Conservation (phyloP, 1,140 invertebrate genomes). For the Asobara japonica region DNA sequence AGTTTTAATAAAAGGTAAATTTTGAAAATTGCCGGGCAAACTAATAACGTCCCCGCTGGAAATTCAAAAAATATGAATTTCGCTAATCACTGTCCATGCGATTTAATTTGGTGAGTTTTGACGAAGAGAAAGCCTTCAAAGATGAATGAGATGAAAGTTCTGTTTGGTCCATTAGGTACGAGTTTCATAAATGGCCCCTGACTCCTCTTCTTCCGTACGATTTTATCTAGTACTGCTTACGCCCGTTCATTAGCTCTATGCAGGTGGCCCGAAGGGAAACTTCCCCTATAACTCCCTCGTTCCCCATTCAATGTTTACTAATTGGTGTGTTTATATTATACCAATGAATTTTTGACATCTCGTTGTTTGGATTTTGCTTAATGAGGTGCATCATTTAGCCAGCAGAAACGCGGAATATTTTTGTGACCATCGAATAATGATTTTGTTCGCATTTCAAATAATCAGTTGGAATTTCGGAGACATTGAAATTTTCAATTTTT, state of each 20-base stretch:
- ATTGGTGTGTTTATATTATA: neutral
- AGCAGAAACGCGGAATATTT: neutral
- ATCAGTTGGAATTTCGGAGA: too few relatives aligned
- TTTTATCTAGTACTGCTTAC: slow-evolving; percentile 28
- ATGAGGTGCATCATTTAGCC: neutral
- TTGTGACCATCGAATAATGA: neutral
- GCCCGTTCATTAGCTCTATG: slow-evolving; percentile 36
- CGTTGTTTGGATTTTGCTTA: neutral
- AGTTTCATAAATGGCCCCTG: neutral
- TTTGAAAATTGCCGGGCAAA: too few relatives aligned
- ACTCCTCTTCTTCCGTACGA: neutral
- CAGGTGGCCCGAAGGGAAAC: slow-evolving; percentile 33
- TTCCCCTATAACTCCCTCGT: neutral
- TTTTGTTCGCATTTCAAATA: too few relatives aligned
- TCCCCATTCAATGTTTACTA: neutral
- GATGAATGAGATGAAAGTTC: too few relatives aligned
- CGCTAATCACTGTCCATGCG: too few relatives aligned
- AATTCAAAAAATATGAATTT: too few relatives aligned
- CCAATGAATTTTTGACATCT: neutral
- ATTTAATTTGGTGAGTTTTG: too few relatives aligned
- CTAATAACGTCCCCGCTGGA: too few relatives aligned
- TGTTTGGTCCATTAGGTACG: neutral
- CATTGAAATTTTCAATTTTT: too few relatives aligned
- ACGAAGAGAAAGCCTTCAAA: too few relatives aligned
- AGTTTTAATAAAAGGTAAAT: too few relatives aligned